A percentile compares a stretch with the other conserved stretches of the same genome.
Conservation (phyloP, 2,113 vertebrate species). For the Burhinus oedicnemus region DNA sequence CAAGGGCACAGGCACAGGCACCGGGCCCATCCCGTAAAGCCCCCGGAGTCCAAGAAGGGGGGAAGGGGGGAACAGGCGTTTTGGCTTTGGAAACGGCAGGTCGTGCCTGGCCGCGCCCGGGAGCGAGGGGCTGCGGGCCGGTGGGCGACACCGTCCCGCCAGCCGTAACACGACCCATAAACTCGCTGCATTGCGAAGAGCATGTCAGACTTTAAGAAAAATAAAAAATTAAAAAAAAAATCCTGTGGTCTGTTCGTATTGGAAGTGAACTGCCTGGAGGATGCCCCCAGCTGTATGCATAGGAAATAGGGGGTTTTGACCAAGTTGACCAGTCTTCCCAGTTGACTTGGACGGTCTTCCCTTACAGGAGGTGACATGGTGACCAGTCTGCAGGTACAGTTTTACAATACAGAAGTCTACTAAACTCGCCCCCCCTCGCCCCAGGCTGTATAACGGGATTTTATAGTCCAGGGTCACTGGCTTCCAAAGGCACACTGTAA, state of each 20-base stretch:
- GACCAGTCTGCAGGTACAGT: not conserved
- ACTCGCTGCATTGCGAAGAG: not conserved
- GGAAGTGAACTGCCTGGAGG: not conserved
- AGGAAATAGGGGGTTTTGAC: not conserved
- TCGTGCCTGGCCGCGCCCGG: not conserved
- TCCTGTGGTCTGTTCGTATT: not conserved
- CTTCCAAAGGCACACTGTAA: not conserved
- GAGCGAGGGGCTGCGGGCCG: not conserved
- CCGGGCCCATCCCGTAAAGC: too few relatives aligned
- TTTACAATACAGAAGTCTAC: too few relatives aligned
- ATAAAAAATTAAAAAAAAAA: too few relatives aligned
- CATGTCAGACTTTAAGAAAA: not conserved
- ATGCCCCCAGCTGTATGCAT: not conserved
- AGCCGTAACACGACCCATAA: rapidly evolving
- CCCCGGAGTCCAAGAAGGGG: not conserved
- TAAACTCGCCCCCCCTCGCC: too few relatives aligned
- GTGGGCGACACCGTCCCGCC: rapidly evolving
- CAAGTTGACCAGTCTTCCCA: not conserved
- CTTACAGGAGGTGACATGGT: not conserved
- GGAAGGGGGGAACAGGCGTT: not conserved
- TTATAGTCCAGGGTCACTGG: not conserved
- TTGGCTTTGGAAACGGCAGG: not conserved
- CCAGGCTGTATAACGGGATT: not conserved
- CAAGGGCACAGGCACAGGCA: too few relatives aligned
- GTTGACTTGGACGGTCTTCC: not conserved